Evolutionary conservation across 2,797 vertebrate species (phyloP).

Genomic region (Malurus leucopterus): DNA sequence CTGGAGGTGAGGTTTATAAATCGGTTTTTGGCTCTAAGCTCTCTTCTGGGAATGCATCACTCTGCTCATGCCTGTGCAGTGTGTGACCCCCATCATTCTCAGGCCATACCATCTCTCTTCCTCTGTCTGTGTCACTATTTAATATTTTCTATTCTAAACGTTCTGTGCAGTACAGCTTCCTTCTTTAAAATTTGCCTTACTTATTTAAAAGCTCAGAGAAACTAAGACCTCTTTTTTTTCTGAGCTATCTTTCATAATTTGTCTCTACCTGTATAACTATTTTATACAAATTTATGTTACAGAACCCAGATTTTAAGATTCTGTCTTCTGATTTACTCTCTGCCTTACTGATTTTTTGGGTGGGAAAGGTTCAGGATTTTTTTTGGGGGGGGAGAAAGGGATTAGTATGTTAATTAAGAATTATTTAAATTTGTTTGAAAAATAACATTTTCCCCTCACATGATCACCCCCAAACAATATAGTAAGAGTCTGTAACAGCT

Average conservation of each 20-base stretch:
- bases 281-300: neutral
- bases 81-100: neutral
- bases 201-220: neutral
- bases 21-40: neutral
- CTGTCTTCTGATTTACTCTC: neutral
- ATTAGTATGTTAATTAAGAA: neutral
- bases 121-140: fast-evolving
- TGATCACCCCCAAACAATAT: neutral
- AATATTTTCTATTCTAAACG: neutral
- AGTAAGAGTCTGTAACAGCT: neutral
- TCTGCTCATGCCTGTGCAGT: neutral
- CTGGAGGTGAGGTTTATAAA: neutral
- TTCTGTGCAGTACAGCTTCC: fast-evolving
- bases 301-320: neutral
- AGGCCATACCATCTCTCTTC: neutral
- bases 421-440: neutral
- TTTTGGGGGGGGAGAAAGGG: fast-evolving
- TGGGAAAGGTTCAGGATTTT: fast-evolving
- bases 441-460: neutral
- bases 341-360: neutral
- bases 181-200: neutral
- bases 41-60: fast-evolving
- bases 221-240: neutral
- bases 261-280: neutral
- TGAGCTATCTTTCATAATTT: neutral